phyloP scores from a whole-genome alignment of 37 sponge, comb jelly and placozoan genomes.

The Chondrilla cf. caribensis region DNA sequence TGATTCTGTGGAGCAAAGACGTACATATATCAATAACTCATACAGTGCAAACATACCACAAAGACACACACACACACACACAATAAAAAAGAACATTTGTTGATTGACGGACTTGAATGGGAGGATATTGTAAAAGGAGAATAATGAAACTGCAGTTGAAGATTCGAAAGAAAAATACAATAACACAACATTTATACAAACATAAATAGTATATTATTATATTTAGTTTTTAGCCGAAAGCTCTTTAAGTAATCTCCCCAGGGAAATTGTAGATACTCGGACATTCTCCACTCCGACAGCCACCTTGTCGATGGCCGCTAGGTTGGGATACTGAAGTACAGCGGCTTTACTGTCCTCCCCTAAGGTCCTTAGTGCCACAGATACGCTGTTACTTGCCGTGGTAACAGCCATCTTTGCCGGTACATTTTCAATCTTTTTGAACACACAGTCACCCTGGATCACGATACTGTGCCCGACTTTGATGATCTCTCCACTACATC shows the following conservation, averaged over 20 bases:
- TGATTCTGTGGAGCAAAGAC: too few relatives aligned
- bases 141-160: neutral
- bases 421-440: slow-evolving; percentile 73
- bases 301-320: slow-evolving; percentile 58
- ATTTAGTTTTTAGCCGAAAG: neutral
- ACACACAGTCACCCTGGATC: slow-evolving; percentile 61
- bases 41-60: too few relatives aligned
- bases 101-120: neutral
- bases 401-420: slow-evolving; percentile 49
- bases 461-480: slow-evolving; percentile 16
- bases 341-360: slow-evolving; percentile 77
- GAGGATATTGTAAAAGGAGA: neutral
- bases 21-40: too few relatives aligned
- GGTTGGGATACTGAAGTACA: slow-evolving; percentile 72
- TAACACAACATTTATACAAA: neutral
- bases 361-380: slow-evolving; percentile 61
- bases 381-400: slow-evolving; percentile 58
- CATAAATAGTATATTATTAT: neutral
- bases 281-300: slow-evolving; percentile 41
- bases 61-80: neutral
- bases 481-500: neutral
- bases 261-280: neutral
- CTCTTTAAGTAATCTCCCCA: neutral
- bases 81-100: neutral
- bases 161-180: neutral